These are phyloP conservation scores for Molossus molossus DNA, from an alignment of 2,797 vertebrate genomes.

Conservation along the genomic window DNA sequence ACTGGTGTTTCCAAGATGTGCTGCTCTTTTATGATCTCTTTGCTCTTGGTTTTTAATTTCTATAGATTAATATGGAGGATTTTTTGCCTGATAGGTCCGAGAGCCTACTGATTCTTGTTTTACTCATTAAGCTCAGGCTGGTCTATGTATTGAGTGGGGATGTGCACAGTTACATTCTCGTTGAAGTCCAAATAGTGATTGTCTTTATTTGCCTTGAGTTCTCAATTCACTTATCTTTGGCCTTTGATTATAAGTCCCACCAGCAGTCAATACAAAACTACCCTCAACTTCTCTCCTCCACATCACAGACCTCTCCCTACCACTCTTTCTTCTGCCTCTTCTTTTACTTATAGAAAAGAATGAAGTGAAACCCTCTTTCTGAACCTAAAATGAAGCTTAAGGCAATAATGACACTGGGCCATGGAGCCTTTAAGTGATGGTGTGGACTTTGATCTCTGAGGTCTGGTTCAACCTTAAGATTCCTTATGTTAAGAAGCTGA, in stretches of 20 bases:
- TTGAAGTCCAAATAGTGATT: not conserved
- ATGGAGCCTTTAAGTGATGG: not conserved
- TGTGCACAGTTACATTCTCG: not conserved
- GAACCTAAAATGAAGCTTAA: not conserved
- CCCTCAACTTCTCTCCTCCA: not conserved
- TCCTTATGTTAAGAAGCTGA: not conserved
- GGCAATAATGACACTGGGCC: not conserved
- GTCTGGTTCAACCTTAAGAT: not conserved
- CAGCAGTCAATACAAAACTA: not conserved
- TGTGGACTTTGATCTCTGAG: not conserved
- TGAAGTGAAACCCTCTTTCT: not conserved
- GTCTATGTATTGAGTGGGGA: not conserved
- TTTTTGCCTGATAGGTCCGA: not conserved
- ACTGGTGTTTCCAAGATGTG: not conserved
- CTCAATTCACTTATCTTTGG: not conserved
- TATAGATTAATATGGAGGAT: not conserved
- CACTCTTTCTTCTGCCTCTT: conserved; percentile 1
- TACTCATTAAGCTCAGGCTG: not conserved
- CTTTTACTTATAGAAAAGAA: not conserved
- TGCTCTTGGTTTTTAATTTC: conserved; percentile 14
- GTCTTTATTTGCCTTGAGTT: not conserved
- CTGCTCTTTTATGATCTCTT: not conserved
- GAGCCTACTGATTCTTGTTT: conserved; percentile 32
- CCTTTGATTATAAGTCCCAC: not conserved
- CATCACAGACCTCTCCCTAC: not conserved